Conservation (phyloP, 2,888 invertebrate genomes). For the Alcis repandata region DNA sequence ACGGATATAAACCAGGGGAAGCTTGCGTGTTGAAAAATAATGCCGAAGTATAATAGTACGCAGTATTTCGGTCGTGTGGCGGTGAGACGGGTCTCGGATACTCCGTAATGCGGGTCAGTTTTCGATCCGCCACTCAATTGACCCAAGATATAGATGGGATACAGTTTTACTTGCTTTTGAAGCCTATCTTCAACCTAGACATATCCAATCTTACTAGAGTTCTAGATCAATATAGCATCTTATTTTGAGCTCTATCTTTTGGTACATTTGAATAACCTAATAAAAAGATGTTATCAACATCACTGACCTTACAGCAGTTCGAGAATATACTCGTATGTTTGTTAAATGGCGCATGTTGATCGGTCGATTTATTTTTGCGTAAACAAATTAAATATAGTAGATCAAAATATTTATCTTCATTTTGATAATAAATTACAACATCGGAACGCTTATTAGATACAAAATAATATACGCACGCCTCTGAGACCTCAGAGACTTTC, state of each 20-base stretch:
- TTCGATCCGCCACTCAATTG: constrained; percentile 1
- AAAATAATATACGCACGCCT: neutral
- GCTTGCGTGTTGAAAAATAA: constrained; percentile 9
- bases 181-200: neutral
- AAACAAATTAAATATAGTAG: too few species aligned
- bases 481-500: constrained; percentile 1
- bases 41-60: neutral
- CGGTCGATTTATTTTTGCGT: too few species aligned
- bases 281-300: too few species aligned
- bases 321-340: too few species aligned
- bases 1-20: constrained; percentile 24
- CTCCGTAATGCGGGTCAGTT: neutral
- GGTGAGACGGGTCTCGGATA: neutral
- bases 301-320: too few species aligned
- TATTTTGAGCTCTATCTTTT: too few species aligned
- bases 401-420: too few species aligned
- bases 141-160: neutral
- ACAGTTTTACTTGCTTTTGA: neutral
- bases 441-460: neutral
- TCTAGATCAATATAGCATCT: too few species aligned
- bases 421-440: too few species aligned
- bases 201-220: too few species aligned
- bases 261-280: too few species aligned
- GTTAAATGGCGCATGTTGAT: too few species aligned
- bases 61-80: constrained; percentile 5